These are phyloP conservation scores for Dynastes hyllus DNA, from an alignment of 2,888 invertebrate species.

Conservation along the genomic window DNA sequence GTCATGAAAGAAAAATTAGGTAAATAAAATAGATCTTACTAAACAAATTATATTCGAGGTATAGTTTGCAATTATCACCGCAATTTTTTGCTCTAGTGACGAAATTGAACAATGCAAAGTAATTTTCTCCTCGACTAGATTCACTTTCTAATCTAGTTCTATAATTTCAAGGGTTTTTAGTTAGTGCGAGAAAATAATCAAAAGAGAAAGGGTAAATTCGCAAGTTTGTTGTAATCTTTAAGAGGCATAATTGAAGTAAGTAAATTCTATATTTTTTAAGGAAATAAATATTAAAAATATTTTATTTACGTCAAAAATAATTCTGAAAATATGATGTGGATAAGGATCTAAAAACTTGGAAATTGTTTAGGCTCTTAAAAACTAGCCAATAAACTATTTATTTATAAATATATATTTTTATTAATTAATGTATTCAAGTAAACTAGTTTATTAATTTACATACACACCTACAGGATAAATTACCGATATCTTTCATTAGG, in stretches of 20 bases:
- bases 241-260: background rate
- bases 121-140: background rate
- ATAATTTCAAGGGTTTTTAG: background rate
- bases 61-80: background rate
- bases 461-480: too few relatives aligned
- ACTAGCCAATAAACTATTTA: too few relatives aligned
- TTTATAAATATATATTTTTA: too few relatives aligned
- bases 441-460: too few relatives aligned
- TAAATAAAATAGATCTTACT: too few relatives aligned
- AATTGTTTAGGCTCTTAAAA: background rate
- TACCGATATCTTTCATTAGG: too few relatives aligned
- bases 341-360: background rate
- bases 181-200: background rate
- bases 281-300: background rate
- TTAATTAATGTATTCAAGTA: too few relatives aligned
- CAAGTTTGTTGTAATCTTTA: background rate
- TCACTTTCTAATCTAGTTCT: slow-evolving; percentile 8
- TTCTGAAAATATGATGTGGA: background rate
- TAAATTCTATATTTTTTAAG: too few relatives aligned
- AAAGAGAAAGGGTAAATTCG: background rate
- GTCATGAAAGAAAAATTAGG: too few relatives aligned
- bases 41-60: background rate
- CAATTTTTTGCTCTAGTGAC: slow-evolving; percentile 14
- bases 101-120: slow-evolving; percentile 8
- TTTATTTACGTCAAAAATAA: background rate